These are phyloP conservation scores for Bufotes viridis DNA, from an alignment of 2,797 vertebrate species.

Conservation along the genomic window DNA sequence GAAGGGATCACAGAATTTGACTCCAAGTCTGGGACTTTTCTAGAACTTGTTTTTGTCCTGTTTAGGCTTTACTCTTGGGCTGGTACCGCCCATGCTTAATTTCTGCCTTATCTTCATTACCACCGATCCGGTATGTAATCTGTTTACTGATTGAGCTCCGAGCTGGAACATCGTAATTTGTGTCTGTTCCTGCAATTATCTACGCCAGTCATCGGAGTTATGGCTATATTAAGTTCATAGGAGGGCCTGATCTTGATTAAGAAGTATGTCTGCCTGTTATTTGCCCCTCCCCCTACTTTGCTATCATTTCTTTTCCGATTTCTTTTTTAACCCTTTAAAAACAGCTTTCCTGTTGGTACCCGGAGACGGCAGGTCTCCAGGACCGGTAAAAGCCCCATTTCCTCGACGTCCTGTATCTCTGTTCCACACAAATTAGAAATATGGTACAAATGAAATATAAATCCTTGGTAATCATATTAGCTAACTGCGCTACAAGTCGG, in stretches of 20 bases:
- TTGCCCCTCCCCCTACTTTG: neutral
- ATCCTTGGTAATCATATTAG: constrained; percentile 56
- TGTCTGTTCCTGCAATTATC: neutral
- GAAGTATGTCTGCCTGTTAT: neutral
- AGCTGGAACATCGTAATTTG: neutral
- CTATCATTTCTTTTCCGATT: neutral
- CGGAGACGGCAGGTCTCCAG: neutral
- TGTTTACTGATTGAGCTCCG: neutral
- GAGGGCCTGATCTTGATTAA: neutral
- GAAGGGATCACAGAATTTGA: too few relatives aligned
- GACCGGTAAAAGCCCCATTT: neutral
- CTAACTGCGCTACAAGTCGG: constrained; percentile 33
- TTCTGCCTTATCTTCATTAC: neutral
- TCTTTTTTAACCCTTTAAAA: neutral
- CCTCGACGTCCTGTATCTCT: neutral
- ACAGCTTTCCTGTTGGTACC: neutral
- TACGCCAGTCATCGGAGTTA: neutral
- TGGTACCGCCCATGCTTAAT: neutral
- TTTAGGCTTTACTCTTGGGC: neutral
- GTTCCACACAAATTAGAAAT: constrained; percentile 52
- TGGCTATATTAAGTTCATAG: neutral
- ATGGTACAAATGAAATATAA: constrained; percentile 62
- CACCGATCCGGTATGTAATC: neutral
- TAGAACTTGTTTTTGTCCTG: neutral
- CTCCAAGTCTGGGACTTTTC: neutral